Evolutionary conservation across 2,113 vertebrate genomes (phyloP), one percentile per base, ranked within the genome.

Genomic region (Lutjanus erythropterus): DNA sequence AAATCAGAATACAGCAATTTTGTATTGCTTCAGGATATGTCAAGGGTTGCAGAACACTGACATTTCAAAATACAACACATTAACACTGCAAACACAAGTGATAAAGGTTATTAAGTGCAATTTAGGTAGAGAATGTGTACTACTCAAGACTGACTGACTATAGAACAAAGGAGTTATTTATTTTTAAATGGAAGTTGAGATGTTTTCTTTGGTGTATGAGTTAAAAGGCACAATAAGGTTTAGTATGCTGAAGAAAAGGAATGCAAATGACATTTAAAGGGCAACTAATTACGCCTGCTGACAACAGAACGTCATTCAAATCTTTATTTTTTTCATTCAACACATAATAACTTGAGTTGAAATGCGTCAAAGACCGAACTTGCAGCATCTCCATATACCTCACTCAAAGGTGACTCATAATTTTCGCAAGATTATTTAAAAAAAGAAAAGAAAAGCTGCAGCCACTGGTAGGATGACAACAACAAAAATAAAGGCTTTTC

Each of bases 11-110:
- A 35, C 42, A 29, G 44, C 35, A 27, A 52, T 73, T 73, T 16
- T 49, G 33, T 44, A 56, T 25, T 3, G 69, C 76, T 56, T 46
- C 31, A 73, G 64, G 86, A 37, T 16, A 16, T 12, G 62, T 66
- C 47, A 49, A 35, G 35, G 55, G 65, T 72, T 53, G 46, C 18
- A 50, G 41, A 68, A 42, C 44, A 12, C 31, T 67, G 73, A 59
- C 70, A 60, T 91, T 84, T 83, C 16, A 62, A 56, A 85, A 74
- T 44, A 47, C n/a, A 50, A 33, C 41, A 2, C 11, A 74, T 74
- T 74, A 85, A 66, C 70, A 78, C 39, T 15, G 60, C 21, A 68
- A 74, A 72, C 68, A 88, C 14, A 53, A 58, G 47, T 2, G 46
- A 60, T 49, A 29, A 72, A 72, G 37, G 31, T 71, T 47, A 49